Evolutionary conservation across 2,113 vertebrate genomes (phyloP), one percentile per base, ranked within the genome.

Genomic region (Ceyx cyanopectus): DNA sequence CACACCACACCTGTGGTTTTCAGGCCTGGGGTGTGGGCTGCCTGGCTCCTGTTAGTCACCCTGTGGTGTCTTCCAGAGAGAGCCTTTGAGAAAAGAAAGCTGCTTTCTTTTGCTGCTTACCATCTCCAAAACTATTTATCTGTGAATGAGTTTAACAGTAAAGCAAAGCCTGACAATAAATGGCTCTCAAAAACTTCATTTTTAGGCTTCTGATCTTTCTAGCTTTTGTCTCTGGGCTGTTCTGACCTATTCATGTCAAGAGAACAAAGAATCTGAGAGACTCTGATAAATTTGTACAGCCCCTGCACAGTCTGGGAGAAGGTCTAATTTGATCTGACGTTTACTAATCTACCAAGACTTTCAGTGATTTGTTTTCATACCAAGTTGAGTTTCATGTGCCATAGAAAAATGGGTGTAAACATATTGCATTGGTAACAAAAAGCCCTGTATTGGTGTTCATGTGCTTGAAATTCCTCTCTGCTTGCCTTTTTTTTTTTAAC

Each of bases 261-360:
- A 89, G 58, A 85, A 90, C 68, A 85, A 88, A 92, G 77, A 85
- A 85, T 81, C 85, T 84, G 68, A 41, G 88, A 92, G 63, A 57
- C 43, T 57, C 14, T 69, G 72, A 93, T 80, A 87, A 87, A 74
- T 95, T 87, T 88, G 57, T 85, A 61, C 70, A 57, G 81, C 24
- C 73, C 30, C 68, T 60, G 70, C 45, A 27, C 37, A 61, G 57
- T 60, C 18, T 69, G 26, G 69, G 87, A 65, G 68, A 74, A 70
- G 57, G 70, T 88, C 81, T 89, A 50, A 81, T 75, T 81, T 96
- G 85, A 95, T 85, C 34, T 96, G 95, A 90, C 57, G 0, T 69
- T 93, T 95, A 77, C 68, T 94, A 95, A 94, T 92, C 72, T 90
- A 76, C 85, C 60, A 76, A 85, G 96, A 79, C 81, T 88, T 95